These are phyloP conservation scores for Colius striatus DNA, from an alignment of 2,113 vertebrate species.

Conservation along the genomic window DNA sequence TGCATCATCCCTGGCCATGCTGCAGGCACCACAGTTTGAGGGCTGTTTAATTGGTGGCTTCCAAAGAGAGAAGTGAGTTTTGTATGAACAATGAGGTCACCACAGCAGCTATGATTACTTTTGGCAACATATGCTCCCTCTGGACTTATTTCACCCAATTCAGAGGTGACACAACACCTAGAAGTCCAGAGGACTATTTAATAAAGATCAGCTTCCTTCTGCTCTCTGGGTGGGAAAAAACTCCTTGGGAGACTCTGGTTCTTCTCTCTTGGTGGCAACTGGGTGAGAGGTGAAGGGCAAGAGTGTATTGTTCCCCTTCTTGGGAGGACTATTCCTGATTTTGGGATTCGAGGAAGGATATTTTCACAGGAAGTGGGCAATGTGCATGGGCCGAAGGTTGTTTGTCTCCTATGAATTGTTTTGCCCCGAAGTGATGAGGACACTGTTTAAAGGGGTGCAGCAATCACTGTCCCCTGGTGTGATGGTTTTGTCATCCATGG, in stretches of 20 bases:
- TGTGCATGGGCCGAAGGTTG: background rate
- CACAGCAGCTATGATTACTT: background rate
- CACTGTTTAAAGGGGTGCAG: background rate
- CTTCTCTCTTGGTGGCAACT: background rate
- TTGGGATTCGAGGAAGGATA: background rate
- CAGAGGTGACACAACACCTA: background rate
- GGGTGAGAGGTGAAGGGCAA: background rate
- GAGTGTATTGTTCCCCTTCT: background rate
- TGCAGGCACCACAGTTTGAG: background rate
- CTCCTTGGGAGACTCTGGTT: background rate
- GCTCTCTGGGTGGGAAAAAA: background rate
- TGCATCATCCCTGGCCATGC: rapidly evolving
- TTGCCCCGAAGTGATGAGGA: rapidly evolving
- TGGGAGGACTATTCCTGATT: background rate
- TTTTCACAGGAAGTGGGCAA: background rate
- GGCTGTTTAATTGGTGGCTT: background rate
- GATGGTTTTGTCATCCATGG: background rate
- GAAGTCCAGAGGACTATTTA: background rate
- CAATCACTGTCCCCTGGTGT: background rate
- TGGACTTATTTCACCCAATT: background rate
- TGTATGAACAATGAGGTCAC: background rate
- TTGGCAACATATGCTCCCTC: background rate
- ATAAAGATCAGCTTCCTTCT: background rate
- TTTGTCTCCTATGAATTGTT: background rate
- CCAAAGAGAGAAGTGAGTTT: background rate